Base-by-base conservation (phyloP, 2,797 vertebrate genomes). In the Arctocebus calabarensis region DNA sequence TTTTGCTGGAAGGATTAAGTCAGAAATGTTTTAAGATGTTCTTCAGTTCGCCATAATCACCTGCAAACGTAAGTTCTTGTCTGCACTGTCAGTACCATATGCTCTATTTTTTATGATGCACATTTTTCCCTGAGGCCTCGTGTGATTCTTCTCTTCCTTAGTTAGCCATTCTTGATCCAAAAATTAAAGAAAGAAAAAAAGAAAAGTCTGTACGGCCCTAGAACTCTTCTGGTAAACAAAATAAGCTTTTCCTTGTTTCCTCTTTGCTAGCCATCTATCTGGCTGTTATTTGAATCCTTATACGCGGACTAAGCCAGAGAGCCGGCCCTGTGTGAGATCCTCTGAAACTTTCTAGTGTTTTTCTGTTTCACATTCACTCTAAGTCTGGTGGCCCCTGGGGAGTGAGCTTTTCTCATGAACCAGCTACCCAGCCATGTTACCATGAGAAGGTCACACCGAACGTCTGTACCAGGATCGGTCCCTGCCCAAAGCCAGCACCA, bases 1-100 rank as follows among this genome's bases (percentile, higher is more conserved):
- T 78, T 92, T 95, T 96, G 79, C 91, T 88, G 73, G 95, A 88
- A 75, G 78, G 62, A 62, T 59, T 59, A 32, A 77, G 48, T 82
- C 88, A 81, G 71, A 45, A 29, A 16, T 52, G 16, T 61, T 84
- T 84, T 92, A n/a, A 78, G 87, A 81, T 78, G 61, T 84, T 90
- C 85, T 94, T 73, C n/a, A 16, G 40, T 64, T 85, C 81, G 88
- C 86, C 52, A 55, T 19, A 81, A 55, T 84, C 83, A 45, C 70
- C 84, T 83, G 82, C 81, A 68, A 78, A 70, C 78, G 78, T 43
- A 70, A 83, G 78, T 62, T 95, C 61, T 88, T 57, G 43, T 77
- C n/a, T 87, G 59, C 66, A 8, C 29, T 61, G 5, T 90, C 52
- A 73, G 22, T 40, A 70, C 23, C 45, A 3, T 34, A 55, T 62